A percentile compares a stretch with the other conserved stretches of the same genome.
Evolutionary conservation across 2,797 vertebrate genomes (phyloP).

Genomic region (Cyprinella venusta): DNA sequence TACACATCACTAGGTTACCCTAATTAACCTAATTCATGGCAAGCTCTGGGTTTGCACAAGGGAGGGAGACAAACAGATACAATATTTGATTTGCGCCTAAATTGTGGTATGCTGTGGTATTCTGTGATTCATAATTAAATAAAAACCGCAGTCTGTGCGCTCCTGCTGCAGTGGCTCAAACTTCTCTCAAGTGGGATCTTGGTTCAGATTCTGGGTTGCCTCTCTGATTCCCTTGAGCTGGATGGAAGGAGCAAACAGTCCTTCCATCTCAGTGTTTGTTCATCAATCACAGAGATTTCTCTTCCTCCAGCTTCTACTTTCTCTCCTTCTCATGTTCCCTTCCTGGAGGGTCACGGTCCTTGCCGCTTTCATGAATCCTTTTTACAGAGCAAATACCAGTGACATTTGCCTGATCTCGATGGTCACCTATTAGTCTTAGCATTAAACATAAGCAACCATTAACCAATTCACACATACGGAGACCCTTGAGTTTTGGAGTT

Average conservation of each 20-base stretch:
- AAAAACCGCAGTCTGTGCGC: neutral
- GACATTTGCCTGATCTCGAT: slow-evolving; percentile 41
- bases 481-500: neutral
- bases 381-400: slow-evolving; percentile 50
- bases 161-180: slow-evolving; percentile 16
- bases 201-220: slow-evolving; percentile 38
- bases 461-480: neutral
- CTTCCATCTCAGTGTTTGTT: slow-evolving; percentile 35
- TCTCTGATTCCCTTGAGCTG: slow-evolving; percentile 41
- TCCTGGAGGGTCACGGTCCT: slow-evolving; percentile 31
- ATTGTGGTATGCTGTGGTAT: neutral
- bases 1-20: neutral
- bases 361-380: slow-evolving; percentile 28
- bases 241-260: slow-evolving; percentile 47
- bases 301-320: slow-evolving; percentile 20
- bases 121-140: slow-evolving; percentile 5
- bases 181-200: slow-evolving; percentile 17
- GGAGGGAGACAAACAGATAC: neutral
- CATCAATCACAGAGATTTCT: slow-evolving; percentile 49
- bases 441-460: slow-evolving; percentile 43
- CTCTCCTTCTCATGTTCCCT: slow-evolving; percentile 19
- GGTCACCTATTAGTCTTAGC: slow-evolving; percentile 45
- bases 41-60: neutral
- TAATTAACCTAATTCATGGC: neutral
- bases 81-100: neutral